Percentiles rank a stretch among this genome's conserved stretches.
These are phyloP conservation scores for Colossoma macropomum DNA, from an alignment of 2,113 vertebrate genomes.

Conservation along the genomic window DNA sequence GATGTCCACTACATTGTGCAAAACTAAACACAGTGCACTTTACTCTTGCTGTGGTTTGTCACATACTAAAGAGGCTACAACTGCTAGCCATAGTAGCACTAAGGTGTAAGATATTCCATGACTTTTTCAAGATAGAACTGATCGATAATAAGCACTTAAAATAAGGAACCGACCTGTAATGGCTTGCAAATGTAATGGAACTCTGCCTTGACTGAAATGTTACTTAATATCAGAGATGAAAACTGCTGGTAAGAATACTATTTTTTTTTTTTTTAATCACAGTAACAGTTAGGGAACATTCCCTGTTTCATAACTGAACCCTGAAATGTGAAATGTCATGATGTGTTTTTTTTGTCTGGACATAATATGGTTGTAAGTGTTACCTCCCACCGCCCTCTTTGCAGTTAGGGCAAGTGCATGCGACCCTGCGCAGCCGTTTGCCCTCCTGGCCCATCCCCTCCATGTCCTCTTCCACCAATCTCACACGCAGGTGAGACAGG, in stretches of 20 bases:
- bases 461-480: conserved; percentile 92
- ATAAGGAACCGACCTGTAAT: neutral
- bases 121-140: neutral
- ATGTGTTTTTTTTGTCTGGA: neutral
- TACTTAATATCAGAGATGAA: neutral
- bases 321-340: too few species aligned
- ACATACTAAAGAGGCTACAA: conserved; percentile 4
- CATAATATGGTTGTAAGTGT: conserved; percentile 35
- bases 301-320: too few species aligned
- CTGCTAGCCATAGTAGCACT: neutral
- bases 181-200: neutral
- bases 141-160: conserved; percentile 2
- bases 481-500: conserved; percentile 92
- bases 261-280: too few species aligned
- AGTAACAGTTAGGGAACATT: too few species aligned
- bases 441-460: conserved; percentile 93
- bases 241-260: neutral
- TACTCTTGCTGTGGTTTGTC: neutral
- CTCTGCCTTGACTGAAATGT: neutral
- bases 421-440: conserved; percentile 94
- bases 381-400: conserved; percentile 98
- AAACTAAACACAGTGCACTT: conserved; percentile 13
- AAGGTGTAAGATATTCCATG: neutral
- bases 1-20: conserved; percentile 14
- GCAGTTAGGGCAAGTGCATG: conserved; percentile 98